Evolutionary conservation across 53 echinoderm and acorn worm species (phyloP).

Genomic region (Antedon mediterranea): DNA sequence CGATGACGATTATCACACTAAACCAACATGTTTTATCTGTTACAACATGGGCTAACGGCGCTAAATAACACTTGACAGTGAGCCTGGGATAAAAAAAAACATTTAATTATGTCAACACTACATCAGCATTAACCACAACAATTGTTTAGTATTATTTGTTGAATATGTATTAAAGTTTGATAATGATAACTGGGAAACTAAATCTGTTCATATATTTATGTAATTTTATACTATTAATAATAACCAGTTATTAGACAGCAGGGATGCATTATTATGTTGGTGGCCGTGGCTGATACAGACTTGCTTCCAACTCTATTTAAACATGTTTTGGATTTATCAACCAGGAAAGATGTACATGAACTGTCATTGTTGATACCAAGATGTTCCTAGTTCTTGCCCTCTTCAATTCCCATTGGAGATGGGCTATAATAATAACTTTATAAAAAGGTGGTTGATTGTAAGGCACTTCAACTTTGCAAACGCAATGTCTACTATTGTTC

Average conservation of each 20-base stretch:
- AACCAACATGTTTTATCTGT: background rate
- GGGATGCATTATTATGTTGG: background rate
- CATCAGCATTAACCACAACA: too few relatives aligned
- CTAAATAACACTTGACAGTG: background rate
- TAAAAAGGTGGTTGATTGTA: background rate
- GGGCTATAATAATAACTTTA: background rate
- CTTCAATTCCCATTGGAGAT: background rate
- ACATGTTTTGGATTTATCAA: background rate
- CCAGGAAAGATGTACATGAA: background rate
- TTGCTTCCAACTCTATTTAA: background rate
- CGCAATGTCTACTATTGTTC: too few relatives aligned
- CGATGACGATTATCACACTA: background rate
- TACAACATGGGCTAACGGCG: background rate
- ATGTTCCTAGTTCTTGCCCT: background rate
- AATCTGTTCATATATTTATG: too few relatives aligned
- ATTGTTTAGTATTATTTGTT: too few relatives aligned
- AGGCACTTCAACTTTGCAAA: background rate
- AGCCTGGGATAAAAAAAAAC: background rate
- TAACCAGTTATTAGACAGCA: background rate
- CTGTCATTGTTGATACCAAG: background rate
- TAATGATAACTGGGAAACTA: too few relatives aligned
- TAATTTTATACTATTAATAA: too few relatives aligned
- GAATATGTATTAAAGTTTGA: too few relatives aligned
- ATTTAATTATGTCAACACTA: too few relatives aligned
- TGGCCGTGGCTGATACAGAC: background rate